phyloP scores from a whole-genome alignment of 2,113 vertebrate species.

The Eira barbara region DNA sequence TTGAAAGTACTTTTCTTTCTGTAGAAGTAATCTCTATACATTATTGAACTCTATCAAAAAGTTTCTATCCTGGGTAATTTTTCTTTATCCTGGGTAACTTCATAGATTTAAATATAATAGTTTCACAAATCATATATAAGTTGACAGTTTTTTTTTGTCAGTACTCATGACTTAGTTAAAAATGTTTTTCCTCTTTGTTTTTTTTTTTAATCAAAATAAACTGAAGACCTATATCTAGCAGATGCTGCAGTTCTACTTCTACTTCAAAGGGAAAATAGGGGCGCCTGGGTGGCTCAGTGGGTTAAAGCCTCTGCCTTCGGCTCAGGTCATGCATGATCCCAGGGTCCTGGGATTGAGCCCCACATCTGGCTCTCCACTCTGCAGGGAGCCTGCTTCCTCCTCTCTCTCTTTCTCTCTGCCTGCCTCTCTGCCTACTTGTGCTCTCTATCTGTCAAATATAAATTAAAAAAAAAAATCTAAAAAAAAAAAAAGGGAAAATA shows the following conservation, averaged over 20 bases:
- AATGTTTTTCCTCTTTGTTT: neutral
- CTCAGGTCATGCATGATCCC: no score
- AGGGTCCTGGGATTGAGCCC: no score
- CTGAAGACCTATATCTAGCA: neutral
- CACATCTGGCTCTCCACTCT: no score
- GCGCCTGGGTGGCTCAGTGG: no score
- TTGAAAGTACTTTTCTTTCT: conserved; percentile 54
- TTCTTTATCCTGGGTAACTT: neutral
- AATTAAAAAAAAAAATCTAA: no score
- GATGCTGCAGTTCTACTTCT: neutral
- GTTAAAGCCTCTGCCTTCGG: no score
- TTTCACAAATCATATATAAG: neutral
- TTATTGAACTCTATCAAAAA: neutral
- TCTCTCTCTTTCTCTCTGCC: no score
- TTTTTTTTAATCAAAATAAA: neutral
- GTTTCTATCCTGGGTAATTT: neutral
- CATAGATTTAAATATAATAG: neutral
- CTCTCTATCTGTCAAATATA: no score
- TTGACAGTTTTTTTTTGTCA: neutral
- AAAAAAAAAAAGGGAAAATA: neutral
- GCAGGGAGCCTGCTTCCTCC: no score
- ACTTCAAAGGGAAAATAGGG: neutral
- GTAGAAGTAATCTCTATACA: conserved; percentile 44
- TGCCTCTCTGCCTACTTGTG: no score
- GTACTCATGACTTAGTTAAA: neutral